phyloP scores from a whole-genome alignment of 2,113 vertebrate genomes.

The Furnarius figulus region DNA sequence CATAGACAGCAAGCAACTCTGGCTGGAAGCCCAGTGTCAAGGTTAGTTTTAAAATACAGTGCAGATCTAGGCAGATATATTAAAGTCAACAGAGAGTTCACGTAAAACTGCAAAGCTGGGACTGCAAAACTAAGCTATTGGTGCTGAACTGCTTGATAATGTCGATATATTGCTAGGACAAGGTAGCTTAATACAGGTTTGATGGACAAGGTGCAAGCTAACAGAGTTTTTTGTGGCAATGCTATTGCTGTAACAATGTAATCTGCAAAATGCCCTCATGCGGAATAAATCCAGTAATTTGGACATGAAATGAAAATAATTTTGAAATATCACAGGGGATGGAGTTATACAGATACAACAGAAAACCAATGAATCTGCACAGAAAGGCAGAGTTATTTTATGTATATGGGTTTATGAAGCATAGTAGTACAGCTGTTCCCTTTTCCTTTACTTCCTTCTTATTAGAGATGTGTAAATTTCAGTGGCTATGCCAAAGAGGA shows the following conservation, averaged over 20 bases:
- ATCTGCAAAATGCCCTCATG: neutral
- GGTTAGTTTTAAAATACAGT: neutral
- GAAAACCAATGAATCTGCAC: neutral
- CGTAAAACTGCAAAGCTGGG: neutral
- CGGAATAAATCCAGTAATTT: neutral
- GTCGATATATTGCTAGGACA: neutral
- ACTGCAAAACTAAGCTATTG: neutral
- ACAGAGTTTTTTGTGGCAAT: neutral
- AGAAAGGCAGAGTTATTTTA: neutral
- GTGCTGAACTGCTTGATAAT: neutral
- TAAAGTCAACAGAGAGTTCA: neutral
- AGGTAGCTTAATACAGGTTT: neutral
- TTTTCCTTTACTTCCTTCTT: neutral
- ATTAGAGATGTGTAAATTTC: neutral
- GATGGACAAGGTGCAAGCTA: neutral
- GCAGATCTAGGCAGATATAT: neutral
- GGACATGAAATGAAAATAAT: neutral
- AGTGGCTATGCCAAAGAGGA: neutral
- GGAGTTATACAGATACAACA: neutral
- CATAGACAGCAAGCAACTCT: neutral
- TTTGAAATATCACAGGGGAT: neutral
- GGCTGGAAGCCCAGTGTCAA: neutral
- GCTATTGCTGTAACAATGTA: neutral
- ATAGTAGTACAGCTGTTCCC: neutral
- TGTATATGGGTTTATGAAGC: neutral